Evolutionary conservation across 2,888 invertebrate genomes (phyloP).

Genomic region (Hartigia nigra): DNA sequence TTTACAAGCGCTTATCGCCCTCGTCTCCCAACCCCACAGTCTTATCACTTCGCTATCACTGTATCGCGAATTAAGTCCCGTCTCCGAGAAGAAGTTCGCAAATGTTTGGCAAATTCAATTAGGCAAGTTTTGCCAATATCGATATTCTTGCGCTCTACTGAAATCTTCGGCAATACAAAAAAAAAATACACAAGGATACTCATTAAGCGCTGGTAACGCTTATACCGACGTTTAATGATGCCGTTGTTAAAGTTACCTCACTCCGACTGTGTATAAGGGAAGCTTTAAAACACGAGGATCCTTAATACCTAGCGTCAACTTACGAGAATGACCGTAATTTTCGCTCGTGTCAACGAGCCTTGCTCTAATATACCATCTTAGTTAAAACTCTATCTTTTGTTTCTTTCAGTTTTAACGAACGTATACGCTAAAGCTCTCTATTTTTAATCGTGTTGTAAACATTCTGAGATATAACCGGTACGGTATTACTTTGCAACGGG

Average conservation of each 20-base stretch:
- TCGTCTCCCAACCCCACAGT: too few species aligned
- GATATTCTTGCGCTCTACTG: neutral
- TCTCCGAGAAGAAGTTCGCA: slow-evolving; percentile 26
- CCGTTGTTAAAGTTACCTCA: neutral
- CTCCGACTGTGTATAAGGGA: neutral
- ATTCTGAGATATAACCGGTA: neutral
- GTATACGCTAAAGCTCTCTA: neutral
- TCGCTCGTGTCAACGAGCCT: neutral
- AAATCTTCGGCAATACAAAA: neutral
- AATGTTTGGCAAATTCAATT: neutral
- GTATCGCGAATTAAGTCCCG: slow-evolving; percentile 23
- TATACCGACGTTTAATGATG: neutral
- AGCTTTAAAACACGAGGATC: neutral
- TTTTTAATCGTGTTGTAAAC: neutral
- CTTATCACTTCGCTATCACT: slow-evolving; percentile 18
- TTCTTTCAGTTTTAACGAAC: too few species aligned
- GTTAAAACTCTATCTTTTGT: neutral
- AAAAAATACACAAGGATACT: neutral
- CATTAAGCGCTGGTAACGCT: neutral
- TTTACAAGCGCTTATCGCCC: slow-evolving; percentile 11
- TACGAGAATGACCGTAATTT: neutral
- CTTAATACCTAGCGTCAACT: neutral
- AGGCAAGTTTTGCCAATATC: neutral
- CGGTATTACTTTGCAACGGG: neutral
- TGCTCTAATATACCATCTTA: neutral